Evolutionary conservation across 1,140 invertebrate genomes (phyloP), one percentile per base, ranked within the genome.

Genomic region (Homarus americanus): DNA sequence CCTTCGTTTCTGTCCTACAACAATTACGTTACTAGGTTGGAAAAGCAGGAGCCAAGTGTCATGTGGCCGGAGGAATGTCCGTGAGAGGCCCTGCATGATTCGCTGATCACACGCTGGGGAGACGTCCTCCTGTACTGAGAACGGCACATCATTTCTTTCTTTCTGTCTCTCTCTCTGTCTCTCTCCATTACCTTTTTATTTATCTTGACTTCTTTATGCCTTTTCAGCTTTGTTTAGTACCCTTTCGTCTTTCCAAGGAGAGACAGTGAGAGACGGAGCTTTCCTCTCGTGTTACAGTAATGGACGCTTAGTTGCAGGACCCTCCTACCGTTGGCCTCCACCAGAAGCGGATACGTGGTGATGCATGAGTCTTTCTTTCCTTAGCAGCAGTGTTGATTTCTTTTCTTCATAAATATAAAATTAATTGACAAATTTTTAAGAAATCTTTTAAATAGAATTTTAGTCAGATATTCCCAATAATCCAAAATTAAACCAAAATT

Each of bases 381-480:
- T 34, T 58, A 58, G 53, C 5, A 58, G 20, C 0, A 58, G 53
- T 20, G 20, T 69, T 34, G 2, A 69, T 32, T 69, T 24, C 32
- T 32, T 32, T 69, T 1, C 32, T 69, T 32, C 9, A 5, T 32
- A 28, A 32, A 32, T 4, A 4, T 32, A 32, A 32, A 69, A 12
- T 32, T 69, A 69, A 69, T 10, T 69, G 1, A 69, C 32, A 32
- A 7, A 34, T 32, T 17, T 20, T 20, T 63, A 63, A 63, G 44
- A 58, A 69, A 5, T 32, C n/a, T 69, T 69, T 32, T 69, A 69
- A 69, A 69, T 9, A 69, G n/a, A 69, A 69, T 69, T 34, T 10
- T 69, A 69, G 63, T 69, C 63, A 69, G 5, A 32, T 7, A 69
- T 69, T 69, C n/a, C 63, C n/a, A 69, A 69, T 69, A 69, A 69